phyloP scores from a whole-genome alignment of 2,797 vertebrate species.

The Phyllotis vaccarum region DNA sequence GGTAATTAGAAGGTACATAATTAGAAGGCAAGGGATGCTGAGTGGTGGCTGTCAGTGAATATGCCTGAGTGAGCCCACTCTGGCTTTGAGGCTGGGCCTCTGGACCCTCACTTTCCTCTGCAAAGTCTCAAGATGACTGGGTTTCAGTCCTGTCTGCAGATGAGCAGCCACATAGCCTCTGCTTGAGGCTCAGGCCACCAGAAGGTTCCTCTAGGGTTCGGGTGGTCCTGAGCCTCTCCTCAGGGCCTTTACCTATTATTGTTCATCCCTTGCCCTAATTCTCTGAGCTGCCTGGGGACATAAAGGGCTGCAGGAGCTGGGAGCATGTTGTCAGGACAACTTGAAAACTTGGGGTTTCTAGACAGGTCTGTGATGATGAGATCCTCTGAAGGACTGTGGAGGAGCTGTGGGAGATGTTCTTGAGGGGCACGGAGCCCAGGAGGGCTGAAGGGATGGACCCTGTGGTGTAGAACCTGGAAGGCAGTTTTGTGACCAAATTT shows the following conservation, averaged over 20 bases:
- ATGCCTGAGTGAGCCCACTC: slow-evolving; percentile 8
- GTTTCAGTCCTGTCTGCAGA: background rate
- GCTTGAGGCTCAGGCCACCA: background rate
- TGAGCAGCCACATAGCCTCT: background rate
- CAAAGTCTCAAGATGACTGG: background rate
- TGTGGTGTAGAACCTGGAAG: slow-evolving; percentile 12
- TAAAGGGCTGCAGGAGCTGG: background rate
- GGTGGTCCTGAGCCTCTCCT: background rate
- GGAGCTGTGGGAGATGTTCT: background rate
- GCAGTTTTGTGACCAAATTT: background rate
- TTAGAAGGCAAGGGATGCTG: slow-evolving; percentile 65
- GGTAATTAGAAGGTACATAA: slow-evolving; percentile 79
- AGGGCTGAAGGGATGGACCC: background rate
- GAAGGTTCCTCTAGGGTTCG: background rate
- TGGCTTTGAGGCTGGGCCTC: slow-evolving; percentile 29
- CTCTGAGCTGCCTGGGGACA: background rate
- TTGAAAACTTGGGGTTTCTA: background rate
- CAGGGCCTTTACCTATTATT: background rate
- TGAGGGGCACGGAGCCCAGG: background rate
- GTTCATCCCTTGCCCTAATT: background rate
- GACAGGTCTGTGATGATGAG: background rate
- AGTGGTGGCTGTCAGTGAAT: slow-evolving; percentile 51
- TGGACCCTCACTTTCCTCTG: slow-evolving; percentile 26
- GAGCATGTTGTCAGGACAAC: background rate
- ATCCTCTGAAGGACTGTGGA: background rate